A percentile compares a stretch with the other conserved stretches of the same genome.
phyloP scores from a whole-genome alignment of 2,113 vertebrate species.

The Dolichallabes microphthalmus region DNA sequence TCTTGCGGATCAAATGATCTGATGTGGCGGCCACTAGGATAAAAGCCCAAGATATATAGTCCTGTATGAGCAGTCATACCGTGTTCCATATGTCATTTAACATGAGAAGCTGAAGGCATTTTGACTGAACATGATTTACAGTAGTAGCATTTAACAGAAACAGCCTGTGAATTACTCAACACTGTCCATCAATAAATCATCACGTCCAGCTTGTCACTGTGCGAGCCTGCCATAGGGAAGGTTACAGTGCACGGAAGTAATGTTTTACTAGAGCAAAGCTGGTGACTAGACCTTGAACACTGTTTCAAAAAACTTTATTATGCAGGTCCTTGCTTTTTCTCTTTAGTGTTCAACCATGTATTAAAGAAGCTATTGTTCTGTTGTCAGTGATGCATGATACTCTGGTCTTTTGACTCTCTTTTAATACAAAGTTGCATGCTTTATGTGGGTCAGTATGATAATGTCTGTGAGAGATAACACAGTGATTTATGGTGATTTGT shows the following conservation, averaged over 20 bases:
- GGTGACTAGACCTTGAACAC: not conserved
- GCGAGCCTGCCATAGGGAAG: not conserved
- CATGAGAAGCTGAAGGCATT: not conserved
- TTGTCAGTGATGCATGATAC: not conserved
- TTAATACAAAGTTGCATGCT: not conserved
- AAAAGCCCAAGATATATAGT: not conserved
- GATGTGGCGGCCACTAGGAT: too few relatives aligned
- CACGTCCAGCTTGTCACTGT: not conserved
- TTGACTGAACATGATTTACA: not conserved
- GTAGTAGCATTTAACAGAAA: not conserved
- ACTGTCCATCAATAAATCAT: not conserved
- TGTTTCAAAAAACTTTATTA: constrained; percentile 4
- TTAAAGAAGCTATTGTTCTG: not conserved
- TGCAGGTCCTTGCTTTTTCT: not conserved
- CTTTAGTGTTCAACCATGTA: constrained; percentile 3
- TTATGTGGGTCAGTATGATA: not conserved
- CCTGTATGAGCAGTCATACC: not conserved
- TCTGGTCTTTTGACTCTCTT: not conserved
- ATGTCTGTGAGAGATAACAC: not conserved
- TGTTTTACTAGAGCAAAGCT: not conserved
- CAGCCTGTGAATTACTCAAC: not conserved
- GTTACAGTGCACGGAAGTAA: not conserved
- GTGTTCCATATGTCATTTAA: not conserved
- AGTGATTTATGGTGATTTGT: not conserved
- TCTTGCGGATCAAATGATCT: too few relatives aligned